Base-by-base conservation (phyloP, 2,888 invertebrate genomes). In the Eudasyphora cyanicolor region DNA sequence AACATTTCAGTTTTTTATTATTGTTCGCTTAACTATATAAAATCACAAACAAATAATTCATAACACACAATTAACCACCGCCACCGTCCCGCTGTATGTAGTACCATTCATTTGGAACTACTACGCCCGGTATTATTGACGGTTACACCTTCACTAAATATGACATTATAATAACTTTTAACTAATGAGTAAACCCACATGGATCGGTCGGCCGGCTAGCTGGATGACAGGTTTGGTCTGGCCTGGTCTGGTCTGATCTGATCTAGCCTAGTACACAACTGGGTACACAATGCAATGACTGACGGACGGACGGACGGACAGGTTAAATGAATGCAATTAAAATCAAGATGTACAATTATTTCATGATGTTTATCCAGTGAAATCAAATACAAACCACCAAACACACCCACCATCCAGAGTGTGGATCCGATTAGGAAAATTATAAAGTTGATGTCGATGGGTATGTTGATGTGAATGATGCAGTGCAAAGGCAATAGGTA, bases 131-230 rank as follows among this genome's bases (percentile, higher is more conserved):
- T 45, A 45, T 3, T 24, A 57, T 24, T 3, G 27, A 0, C 12
- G 12, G 51, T 1, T 24, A 12, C 38, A 51, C 64, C 69, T 67
- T 32, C 54, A 74, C 67, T n/a, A 74, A 57, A 76, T 35, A 24
- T 57, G 49, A 75, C 17, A 32, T n/a, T 45, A 38, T 2, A 38
- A 38, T 38, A 4, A 38, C 7, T 38, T 10, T 2, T 2, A 38
- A 10, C 38, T 38, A 38, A 38, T 38, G 17, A 49, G 17, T 19
- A 49, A 14, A 8, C 49, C 49, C 49, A 49, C 35, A 35, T 35
- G 35, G 6, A 35, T 5, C 35, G 35, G 35, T 35, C 35, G 35
- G 35, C 10, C 35, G 35, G 35, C 10, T 35, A 10, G 35, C n/a
- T n/a, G 38, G 21, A 54, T 54, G 57, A 8, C 27, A 29, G 14